Percentiles rank a stretch among this genome's conserved stretches.
Evolutionary conservation across 2,888 invertebrate species (phyloP).

Genomic region (Hipparchia semele): DNA sequence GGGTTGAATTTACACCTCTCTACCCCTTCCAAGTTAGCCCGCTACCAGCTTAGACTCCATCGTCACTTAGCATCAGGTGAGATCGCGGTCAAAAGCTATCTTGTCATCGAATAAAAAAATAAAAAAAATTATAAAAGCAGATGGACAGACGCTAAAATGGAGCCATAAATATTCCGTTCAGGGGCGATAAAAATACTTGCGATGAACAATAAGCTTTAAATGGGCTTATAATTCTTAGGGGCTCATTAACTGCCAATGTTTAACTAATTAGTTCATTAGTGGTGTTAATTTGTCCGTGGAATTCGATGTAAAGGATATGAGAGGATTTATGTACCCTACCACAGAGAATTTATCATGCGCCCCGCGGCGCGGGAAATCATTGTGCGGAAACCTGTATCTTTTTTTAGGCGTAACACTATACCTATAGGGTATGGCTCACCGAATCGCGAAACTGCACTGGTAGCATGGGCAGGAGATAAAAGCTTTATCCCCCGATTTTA

Average conservation of each 20-base stretch:
- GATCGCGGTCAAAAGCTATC: too few species aligned
- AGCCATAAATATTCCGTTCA: neutral
- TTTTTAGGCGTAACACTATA: neutral
- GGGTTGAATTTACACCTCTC: too few species aligned
- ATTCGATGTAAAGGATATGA: neutral
- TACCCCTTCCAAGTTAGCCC: too few species aligned
- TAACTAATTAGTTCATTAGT: neutral
- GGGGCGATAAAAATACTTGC: neutral
- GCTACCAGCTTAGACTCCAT: too few species aligned
- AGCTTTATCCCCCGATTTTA: too few species aligned
- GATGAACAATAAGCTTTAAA: neutral
- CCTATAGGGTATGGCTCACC: too few species aligned
- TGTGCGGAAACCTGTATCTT: neutral
- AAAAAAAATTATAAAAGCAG: neutral
- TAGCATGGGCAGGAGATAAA: neutral
- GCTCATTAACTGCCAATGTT: neutral
- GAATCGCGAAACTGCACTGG: too few species aligned
- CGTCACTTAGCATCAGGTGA: too few species aligned
- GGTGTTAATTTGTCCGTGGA: constrained; percentile 3
- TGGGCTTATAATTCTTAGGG: neutral
- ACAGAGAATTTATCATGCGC: neutral
- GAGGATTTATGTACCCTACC: neutral
- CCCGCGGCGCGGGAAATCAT: neutral
- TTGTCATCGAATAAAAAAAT: too few species aligned
- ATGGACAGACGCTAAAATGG: neutral